Base-by-base conservation (phyloP, 2,888 invertebrate species). In the Orthosia gothica region DNA sequence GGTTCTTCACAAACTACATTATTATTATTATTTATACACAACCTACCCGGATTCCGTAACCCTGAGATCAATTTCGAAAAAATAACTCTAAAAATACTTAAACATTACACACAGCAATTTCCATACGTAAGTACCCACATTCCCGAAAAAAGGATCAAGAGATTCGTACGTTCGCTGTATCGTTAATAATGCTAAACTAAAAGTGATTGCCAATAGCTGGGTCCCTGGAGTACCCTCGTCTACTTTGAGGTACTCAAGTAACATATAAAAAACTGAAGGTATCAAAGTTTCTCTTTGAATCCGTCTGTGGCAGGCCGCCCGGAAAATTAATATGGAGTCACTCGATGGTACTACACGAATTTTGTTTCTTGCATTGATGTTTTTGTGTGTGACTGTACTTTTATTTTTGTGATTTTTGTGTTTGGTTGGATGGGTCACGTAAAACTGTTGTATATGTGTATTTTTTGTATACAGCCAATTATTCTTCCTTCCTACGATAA, bases 141-240 rank as follows among this genome's bases (percentile, higher is more conserved):
- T 50, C 16, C 3, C 16, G 20, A 16, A 70, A 63, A 82, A 82
- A 62, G 74, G 79, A 73, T 76, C 65, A 70, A 75, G 84, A 73
- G 67, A 66, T 64, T 49, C 58, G 20, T 50, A 65, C 54, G 74
- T 67, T 85, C 74, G 61, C 47, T 85, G 76, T 85, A 84, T 73
- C 84, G 82, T 84, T 84, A 84, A 75, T 80, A 85, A 82, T 76
- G 68, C 59, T 85, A 73, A 84, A 85, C 85, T 84, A 85, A 82
- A 76, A 82, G 74, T 71, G 84, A 85, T 84, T 84, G 82, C 32
- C 74, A 82, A 83, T 84, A 79, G 75, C 62, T 13, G 26, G 63
- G 69, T 82, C 85, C 72, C 84, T 12, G 11, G 82, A 68, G 79
- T 57, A 67, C 84, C 62, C 61, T 54, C 61, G 55, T 70, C 68